These are phyloP conservation scores for Micromesistius poutassou DNA, from an alignment of 2,797 vertebrate genomes.

Conservation along the genomic window DNA sequence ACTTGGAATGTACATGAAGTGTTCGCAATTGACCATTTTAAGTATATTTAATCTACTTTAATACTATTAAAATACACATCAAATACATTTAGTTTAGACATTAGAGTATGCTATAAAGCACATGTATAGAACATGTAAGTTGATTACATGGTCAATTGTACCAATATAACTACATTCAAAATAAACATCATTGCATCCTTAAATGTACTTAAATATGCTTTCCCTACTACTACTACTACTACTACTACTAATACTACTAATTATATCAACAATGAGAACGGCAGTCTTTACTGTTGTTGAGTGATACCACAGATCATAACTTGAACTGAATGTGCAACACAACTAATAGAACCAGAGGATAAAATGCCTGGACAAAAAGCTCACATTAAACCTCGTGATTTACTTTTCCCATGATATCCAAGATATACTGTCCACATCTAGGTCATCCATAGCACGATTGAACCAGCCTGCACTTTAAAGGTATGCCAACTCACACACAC, in stretches of 20 bases:
- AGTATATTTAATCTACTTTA: not conserved
- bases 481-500: not conserved
- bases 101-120: not conserved
- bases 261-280: too few species aligned
- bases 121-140: not conserved
- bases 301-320: not conserved
- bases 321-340: slow-evolving; percentile 46
- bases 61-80: not conserved
- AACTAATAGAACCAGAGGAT: slow-evolving; percentile 47
- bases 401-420: slow-evolving; percentile 18
- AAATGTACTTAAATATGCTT: not conserved
- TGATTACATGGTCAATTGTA: too few species aligned
- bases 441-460: slow-evolving; percentile 24
- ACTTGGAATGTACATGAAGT: not conserved
- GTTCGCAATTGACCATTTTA: not conserved
- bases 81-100: not conserved
- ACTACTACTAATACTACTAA: too few species aligned
- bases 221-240: too few species aligned
- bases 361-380: slow-evolving; percentile 56
- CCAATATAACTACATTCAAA: not conserved
- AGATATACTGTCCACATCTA: slow-evolving; percentile 25
- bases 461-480: not conserved
- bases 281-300: not conserved
- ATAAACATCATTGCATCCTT: not conserved
- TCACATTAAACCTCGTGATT: slow-evolving; percentile 55